Base-by-base conservation (phyloP, 2,113 vertebrate genomes). In the Delphinus delphis region DNA sequence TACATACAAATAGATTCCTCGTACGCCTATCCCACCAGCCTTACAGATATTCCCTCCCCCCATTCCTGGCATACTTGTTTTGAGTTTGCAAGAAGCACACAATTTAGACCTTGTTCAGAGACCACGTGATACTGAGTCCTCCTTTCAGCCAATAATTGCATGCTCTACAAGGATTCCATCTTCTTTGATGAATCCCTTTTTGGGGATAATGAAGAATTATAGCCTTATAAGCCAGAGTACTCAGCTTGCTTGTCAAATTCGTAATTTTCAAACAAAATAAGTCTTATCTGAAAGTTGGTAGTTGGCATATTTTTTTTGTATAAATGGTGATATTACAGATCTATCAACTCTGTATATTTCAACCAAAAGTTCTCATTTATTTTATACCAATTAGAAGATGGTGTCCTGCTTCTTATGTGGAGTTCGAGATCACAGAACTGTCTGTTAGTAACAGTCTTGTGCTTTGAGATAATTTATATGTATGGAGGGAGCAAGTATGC, bases 371-470 rank as follows among this genome's bases (percentile, higher is more conserved):
- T 74, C 26, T 88, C 10, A 31, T 31, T 96, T 89, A 83, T 62
- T 84, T 96, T 67, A 53, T 63, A 63, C 36, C 87, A 90, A 36
- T 82, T 82, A 82, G 63, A 90, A 92, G 93, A 58, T 70, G 41
- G 33, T 90, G 18, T 31, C 36, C 28, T 71, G 15, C 33, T 83
- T 76, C 36, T 36, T 87, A 18, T 4, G 4, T 87, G 58, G 5
- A 70, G 3, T 96, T 20, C 12, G 60, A 53, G 50, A 26, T 62
- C 65, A 74, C 71, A 88, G 26, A 71, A 38, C n/a, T 55, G 38
- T 67, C 44, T 13, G 33, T 58, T 55, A 18, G 2, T 73, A 70
- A 63, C 21, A 58, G 47, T 62, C 41, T 80, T 83, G 9, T 71
- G 62, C 33, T 79, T 83, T 55, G 82, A 90, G 11, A 11, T 84